phyloP scores from a whole-genome alignment of 2,888 invertebrate species.

The Metellina segmentata region DNA sequence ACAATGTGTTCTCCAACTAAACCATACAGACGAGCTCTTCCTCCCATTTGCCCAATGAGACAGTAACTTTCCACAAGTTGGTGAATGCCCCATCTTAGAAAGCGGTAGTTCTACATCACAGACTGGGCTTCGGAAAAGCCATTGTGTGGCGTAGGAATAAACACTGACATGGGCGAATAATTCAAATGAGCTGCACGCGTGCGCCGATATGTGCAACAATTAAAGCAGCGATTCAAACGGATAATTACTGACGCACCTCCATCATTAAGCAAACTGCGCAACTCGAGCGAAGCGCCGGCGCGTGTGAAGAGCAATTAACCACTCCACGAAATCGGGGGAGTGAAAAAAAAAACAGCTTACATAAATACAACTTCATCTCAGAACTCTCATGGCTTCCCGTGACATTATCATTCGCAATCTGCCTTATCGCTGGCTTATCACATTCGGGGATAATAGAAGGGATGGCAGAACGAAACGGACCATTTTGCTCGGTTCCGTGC shows the following conservation, averaged over 20 bases:
- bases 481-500: conserved; percentile 54
- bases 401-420: conserved; percentile 62
- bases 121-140: not conserved
- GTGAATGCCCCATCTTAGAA: not conserved
- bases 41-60: not conserved
- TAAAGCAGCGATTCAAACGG: not conserved
- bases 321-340: conserved; percentile 24
- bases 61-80: not conserved
- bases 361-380: not conserved
- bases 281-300: conserved; percentile 35
- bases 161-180: not conserved
- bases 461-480: conserved; percentile 25
- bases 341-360: not conserved
- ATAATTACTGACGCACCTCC: conserved; percentile 2
- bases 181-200: conserved; percentile 1
- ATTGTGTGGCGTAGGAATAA: not conserved
- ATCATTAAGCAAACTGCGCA: not conserved
- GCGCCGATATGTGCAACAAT: conserved; percentile 8
- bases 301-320: conserved; percentile 56
- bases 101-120: too few species aligned
- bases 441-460: conserved; percentile 40
- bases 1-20: not conserved
- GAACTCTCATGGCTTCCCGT: not conserved
- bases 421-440: conserved; percentile 65
- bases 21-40: not conserved